These are phyloP conservation scores for Malacosoma neustria DNA, from an alignment of 2,888 invertebrate species.

Conservation along the genomic window DNA sequence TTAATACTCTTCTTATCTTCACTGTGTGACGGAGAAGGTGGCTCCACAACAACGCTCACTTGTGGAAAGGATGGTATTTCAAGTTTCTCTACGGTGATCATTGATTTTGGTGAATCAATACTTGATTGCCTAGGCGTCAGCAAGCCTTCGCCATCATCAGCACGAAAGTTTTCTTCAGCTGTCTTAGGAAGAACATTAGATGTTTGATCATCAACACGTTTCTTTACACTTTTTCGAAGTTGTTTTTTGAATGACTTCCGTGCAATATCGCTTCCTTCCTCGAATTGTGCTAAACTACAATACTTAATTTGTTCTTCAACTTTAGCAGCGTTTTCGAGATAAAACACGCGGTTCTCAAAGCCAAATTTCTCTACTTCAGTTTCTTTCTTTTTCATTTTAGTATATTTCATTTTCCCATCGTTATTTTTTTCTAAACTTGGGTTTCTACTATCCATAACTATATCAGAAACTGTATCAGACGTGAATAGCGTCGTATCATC, in stretches of 20 bases:
- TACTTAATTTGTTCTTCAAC: constrained; percentile 78
- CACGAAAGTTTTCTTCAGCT: constrained; percentile 33
- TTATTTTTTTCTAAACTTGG: constrained; percentile 73
- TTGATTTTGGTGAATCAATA: constrained; percentile 10
- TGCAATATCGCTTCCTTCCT: constrained; percentile 88
- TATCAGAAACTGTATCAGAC: constrained; percentile 69
- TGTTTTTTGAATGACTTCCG: constrained; percentile 82
- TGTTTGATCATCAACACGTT: constrained; percentile 41
- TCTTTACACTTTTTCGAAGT: constrained; percentile 57
- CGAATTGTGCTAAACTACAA: constrained; percentile 87
- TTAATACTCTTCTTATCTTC: constrained; percentile 70
- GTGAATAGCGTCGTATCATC: constrained; percentile 82
- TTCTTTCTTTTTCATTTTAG: constrained; percentile 63
- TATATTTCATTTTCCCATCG: constrained; percentile 75
- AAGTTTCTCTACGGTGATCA: constrained; percentile 10
- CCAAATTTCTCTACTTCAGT: constrained; percentile 76
- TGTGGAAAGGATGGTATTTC: constrained; percentile 66
- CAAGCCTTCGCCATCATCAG: constrained; percentile 16
- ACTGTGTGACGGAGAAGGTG: constrained; percentile 82
- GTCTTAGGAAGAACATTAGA: constrained; percentile 51
- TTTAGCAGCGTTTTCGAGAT: constrained; percentile 65
- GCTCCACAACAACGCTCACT: constrained; percentile 83
- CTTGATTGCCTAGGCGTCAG: constrained; percentile 12
- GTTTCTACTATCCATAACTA: constrained; percentile 67
- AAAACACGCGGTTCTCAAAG: constrained; percentile 83